Evolutionary conservation across 2,113 vertebrate genomes (phyloP).

Genomic region (Aspidoscelis tigris): DNA sequence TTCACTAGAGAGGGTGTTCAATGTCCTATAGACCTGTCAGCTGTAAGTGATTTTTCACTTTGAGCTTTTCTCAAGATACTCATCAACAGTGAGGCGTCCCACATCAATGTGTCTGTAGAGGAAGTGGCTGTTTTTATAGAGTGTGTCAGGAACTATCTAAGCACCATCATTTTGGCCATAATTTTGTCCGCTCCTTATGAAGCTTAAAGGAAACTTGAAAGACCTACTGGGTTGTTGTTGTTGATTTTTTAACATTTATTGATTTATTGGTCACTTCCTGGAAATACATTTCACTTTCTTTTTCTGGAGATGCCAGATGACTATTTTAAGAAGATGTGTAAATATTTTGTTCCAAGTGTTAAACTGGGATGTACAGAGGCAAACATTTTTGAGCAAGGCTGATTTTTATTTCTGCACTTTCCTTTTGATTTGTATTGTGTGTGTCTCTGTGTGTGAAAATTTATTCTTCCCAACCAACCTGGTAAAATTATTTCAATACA

Average conservation of each 20-base stretch:
- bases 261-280: conserved; percentile 33
- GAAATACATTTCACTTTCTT: conserved; percentile 29
- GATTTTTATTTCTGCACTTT: conserved; percentile 16
- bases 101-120: not conserved
- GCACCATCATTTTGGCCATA: conserved; percentile 18
- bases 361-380: conserved; percentile 52
- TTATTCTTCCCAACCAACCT: not conserved
- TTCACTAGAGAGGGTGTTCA: conserved; percentile 14
- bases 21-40: not conserved
- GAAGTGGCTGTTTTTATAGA: conserved; percentile 30
- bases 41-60: not conserved
- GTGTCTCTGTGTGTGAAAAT: not conserved
- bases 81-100: not conserved
- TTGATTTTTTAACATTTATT: conserved; percentile 30
- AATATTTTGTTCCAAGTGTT: conserved; percentile 50
- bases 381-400: conserved; percentile 50
- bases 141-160: conserved; percentile 3
- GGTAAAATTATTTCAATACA: not conserved
- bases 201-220: conserved; percentile 28
- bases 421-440: conserved; percentile 11
- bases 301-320: conserved; percentile 17
- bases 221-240: not conserved
- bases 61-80: not conserved
- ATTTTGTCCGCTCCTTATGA: conserved; percentile 23
- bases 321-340: conserved; percentile 57